Conservation (phyloP, 1,140 invertebrate genomes). For the Sipha flava region DNA sequence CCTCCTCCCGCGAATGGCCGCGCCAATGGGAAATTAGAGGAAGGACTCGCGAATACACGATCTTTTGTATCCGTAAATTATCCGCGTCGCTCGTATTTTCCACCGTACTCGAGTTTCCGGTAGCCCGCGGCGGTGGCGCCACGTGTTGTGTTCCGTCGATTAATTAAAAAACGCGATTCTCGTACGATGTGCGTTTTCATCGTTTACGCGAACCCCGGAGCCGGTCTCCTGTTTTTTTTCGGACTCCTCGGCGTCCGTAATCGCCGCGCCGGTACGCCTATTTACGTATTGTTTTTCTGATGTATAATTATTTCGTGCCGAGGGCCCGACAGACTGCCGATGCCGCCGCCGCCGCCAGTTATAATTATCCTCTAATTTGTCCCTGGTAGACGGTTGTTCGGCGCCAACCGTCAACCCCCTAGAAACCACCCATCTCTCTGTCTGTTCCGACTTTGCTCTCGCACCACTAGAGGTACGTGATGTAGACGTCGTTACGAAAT, state of each 20-base stretch:
- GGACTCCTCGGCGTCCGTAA: not conserved
- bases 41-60: conserved; percentile 22
- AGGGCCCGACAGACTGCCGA: not conserved
- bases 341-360: not conserved
- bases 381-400: conserved; percentile 14
- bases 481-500: too few relatives aligned
- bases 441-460: not conserved
- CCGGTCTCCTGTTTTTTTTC: not conserved
- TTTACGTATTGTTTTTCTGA: not conserved
- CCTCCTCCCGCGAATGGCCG: conserved; percentile 14
- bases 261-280: not conserved
- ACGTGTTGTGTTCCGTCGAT: not conserved
- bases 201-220: too few relatives aligned
- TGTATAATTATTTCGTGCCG: conserved; percentile 5
- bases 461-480: too few relatives aligned
- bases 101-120: not conserved
- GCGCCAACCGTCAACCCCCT: conserved; percentile 27
- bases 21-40: conserved; percentile 28
- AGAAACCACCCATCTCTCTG: not conserved
- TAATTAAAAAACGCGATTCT: not conserved
- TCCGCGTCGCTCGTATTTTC: not conserved
- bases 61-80: not conserved
- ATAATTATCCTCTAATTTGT: conserved; percentile 32
- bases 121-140: not conserved
- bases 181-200: too few relatives aligned